A percentile compares a stretch with the other conserved stretches of the same genome.
phyloP scores from a whole-genome alignment of 2,797 vertebrate species.

The Podarcis siculus region DNA sequence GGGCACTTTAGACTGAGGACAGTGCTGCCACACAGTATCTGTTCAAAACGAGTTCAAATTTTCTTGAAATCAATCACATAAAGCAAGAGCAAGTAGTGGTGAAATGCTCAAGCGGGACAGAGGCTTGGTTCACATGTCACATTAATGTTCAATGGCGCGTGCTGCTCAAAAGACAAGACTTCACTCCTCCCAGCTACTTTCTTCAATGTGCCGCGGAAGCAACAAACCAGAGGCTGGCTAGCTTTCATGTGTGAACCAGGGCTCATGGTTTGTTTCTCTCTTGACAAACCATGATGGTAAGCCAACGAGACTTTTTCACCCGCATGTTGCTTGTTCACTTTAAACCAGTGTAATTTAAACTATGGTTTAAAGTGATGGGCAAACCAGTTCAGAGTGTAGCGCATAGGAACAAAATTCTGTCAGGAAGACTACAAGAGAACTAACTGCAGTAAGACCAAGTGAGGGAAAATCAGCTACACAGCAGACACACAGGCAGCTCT shows the following conservation, averaged over 20 bases:
- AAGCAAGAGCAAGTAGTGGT: neutral
- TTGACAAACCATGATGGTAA: too few species aligned
- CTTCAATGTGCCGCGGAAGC: too few species aligned
- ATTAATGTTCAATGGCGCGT: too few species aligned
- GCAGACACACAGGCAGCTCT: conserved; percentile 17
- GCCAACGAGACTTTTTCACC: too few species aligned
- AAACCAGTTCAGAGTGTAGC: neutral
- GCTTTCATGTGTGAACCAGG: too few species aligned
- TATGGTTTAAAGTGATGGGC: neutral
- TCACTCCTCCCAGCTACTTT: too few species aligned
- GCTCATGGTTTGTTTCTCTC: too few species aligned
- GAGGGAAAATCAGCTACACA: neutral
- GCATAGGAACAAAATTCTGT: neutral
- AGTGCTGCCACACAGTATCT: neutral
- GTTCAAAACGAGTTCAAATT: neutral
- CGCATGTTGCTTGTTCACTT: too few species aligned
- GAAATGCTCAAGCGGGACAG: neutral
- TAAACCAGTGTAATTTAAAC: too few species aligned
- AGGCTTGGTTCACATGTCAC: too few species aligned
- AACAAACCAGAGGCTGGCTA: too few species aligned
- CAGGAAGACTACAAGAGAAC: neutral
- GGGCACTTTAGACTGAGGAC: neutral
- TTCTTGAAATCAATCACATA: neutral
- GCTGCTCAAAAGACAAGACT: too few species aligned
- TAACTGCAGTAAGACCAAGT: conserved; percentile 9